Conservation (phyloP, 2,797 vertebrate species). For the Rachycentron canadum region DNA sequence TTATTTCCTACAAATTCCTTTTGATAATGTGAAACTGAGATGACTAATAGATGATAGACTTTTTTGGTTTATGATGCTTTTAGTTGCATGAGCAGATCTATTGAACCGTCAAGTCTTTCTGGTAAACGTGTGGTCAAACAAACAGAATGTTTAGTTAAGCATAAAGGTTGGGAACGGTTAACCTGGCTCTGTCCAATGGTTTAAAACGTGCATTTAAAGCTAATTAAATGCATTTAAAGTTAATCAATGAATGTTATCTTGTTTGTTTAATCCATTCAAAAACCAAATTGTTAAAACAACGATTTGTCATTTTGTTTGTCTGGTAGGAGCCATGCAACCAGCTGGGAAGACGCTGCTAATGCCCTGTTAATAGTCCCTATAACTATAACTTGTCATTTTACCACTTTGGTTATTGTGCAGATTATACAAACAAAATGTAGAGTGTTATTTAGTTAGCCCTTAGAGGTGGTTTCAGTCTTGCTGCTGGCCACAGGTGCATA, state of each 20-base stretch:
- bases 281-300: not conserved
- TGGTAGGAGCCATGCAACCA: not conserved
- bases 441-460: not conserved
- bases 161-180: not conserved
- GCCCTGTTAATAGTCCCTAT: not conserved
- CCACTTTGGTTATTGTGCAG: not conserved
- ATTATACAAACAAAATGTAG: not conserved
- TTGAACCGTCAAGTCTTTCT: not conserved
- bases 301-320: not conserved
- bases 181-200: not conserved
- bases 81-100: not conserved
- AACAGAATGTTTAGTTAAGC: not conserved
- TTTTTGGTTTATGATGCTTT: not conserved
- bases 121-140: not conserved
- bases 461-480: not conserved
- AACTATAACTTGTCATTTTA: not conserved
- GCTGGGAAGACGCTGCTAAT: not conserved
- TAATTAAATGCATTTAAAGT: not conserved
- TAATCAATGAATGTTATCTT: not conserved
- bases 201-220: not conserved
- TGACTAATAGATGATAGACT: too few species aligned
- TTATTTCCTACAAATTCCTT: slow-evolving; percentile 10
- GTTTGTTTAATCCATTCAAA: not conserved
- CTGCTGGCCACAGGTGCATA: not conserved
- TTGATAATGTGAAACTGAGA: slow-evolving; percentile 18